phyloP scores from a whole-genome alignment of 1,140 invertebrate genomes.

The Drosophila biarmipes region DNA sequence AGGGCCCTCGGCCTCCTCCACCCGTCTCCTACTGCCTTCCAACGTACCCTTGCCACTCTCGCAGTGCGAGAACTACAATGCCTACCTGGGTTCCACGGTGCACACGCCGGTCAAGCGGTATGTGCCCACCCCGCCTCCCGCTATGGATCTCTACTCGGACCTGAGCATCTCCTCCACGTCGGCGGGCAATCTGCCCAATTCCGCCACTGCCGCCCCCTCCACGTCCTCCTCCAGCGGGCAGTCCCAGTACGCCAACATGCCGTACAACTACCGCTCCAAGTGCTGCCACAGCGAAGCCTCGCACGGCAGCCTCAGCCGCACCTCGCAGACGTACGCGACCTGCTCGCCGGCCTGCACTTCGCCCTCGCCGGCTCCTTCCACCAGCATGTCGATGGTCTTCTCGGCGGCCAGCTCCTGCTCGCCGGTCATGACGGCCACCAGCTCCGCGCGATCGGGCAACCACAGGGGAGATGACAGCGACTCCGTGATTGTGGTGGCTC shows the following conservation, averaged over 20 bases:
- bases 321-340: constrained; percentile 49
- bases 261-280: constrained; percentile 67
- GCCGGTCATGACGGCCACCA: constrained; percentile 30
- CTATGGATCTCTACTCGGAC: constrained; percentile 59
- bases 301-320: constrained; percentile 40
- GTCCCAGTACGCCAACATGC: constrained; percentile 68
- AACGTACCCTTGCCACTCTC: constrained; percentile 47
- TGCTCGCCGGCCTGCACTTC: constrained; percentile 54
- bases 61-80: constrained; percentile 66
- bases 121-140: constrained; percentile 81
- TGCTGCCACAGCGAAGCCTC: constrained; percentile 57
- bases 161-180: constrained; percentile 21
- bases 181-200: constrained; percentile 8
- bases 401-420: constrained; percentile 44
- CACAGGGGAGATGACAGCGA: constrained; percentile 38
- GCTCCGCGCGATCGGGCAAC: neutral
- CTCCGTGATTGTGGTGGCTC: constrained; percentile 44
- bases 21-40: constrained; percentile 56
- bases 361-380: constrained; percentile 35
- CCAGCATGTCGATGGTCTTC: constrained; percentile 40
- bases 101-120: constrained; percentile 84
- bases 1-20: constrained; percentile 24
- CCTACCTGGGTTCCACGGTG: constrained; percentile 76
- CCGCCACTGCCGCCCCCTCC: constrained; percentile 1
- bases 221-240: constrained; percentile 5